Conservation (phyloP, 2,113 vertebrate genomes). For the Trematomus loennbergii region DNA sequence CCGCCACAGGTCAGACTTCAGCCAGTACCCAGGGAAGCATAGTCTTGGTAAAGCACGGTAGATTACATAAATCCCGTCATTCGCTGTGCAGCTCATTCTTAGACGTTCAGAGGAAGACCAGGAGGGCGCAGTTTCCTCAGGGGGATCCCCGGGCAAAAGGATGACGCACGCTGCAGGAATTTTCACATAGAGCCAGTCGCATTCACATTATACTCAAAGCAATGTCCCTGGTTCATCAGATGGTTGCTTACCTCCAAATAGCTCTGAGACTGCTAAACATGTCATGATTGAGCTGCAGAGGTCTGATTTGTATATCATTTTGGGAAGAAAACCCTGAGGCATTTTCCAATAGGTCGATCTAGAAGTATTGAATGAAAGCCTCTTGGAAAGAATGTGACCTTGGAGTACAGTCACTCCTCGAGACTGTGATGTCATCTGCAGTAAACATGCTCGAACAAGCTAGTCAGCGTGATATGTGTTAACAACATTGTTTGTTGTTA, state of each 20-base stretch:
- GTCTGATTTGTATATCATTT: not conserved
- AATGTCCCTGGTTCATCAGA: not conserved
- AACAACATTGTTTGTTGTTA: not conserved
- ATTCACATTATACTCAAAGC: not conserved
- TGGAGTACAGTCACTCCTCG: not conserved
- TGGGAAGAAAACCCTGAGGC: no score
- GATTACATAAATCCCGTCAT: slow-evolving; percentile 53
- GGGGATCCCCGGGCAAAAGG: slow-evolving; percentile 21
- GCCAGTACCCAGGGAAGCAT: slow-evolving; percentile 15
- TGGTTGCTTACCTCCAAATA: not conserved
- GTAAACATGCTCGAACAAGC: not conserved
- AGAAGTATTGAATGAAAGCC: not conserved
- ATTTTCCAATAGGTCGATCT: not conserved
- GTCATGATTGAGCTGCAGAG: not conserved
- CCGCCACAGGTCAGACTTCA: slow-evolving; percentile 37
- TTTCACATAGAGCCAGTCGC: not conserved
- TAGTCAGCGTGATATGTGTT: not conserved
- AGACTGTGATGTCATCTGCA: no score
- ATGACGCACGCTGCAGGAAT: slow-evolving; percentile 30
- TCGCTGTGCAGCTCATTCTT: slow-evolving; percentile 44
- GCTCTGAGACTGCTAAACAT: not conserved
- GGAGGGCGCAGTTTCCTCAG: slow-evolving; percentile 47
- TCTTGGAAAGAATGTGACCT: not conserved
- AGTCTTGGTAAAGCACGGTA: slow-evolving; percentile 5
- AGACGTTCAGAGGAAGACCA: slow-evolving; percentile 45